phyloP scores from a whole-genome alignment of 2,888 invertebrate species.

The Drosophila diplacantha region DNA sequence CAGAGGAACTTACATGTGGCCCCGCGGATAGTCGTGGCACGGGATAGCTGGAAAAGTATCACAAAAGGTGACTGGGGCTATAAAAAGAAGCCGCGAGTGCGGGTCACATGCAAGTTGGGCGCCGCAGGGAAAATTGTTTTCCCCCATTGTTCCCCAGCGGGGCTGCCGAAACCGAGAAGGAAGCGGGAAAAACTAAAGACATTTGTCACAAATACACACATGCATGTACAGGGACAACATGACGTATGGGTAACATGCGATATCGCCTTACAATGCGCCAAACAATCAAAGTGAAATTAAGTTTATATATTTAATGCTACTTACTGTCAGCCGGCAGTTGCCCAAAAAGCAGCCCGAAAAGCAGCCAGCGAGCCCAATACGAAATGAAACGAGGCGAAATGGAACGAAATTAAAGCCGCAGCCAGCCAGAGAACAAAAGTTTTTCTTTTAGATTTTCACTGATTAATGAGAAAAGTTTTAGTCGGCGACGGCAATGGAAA shows the following conservation, averaged over 20 bases:
- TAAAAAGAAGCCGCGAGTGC: slow-evolving; percentile 43
- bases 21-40: slow-evolving; percentile 20
- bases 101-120: slow-evolving; percentile 53
- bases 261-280: slow-evolving; percentile 73
- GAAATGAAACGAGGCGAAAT: slow-evolving; percentile 36
- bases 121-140: slow-evolving; percentile 50
- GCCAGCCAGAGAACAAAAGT: slow-evolving; percentile 60
- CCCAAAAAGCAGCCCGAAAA: slow-evolving; percentile 14
- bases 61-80: slow-evolving; percentile 41
- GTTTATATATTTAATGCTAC: slow-evolving; percentile 71
- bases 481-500: slow-evolving; percentile 53
- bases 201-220: slow-evolving; percentile 61
- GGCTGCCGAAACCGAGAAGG: slow-evolving; percentile 38
- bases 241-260: slow-evolving; percentile 73
- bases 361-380: slow-evolving; percentile 49
- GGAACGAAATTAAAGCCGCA: slow-evolving; percentile 62
- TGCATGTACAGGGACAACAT: slow-evolving; percentile 45
- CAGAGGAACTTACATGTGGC: slow-evolving; percentile 50
- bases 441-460: slow-evolving; percentile 73
- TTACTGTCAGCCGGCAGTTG: slow-evolving; percentile 36
- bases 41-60: slow-evolving; percentile 27
- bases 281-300: slow-evolving; percentile 72
- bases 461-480: slow-evolving; percentile 74
- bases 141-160: slow-evolving; percentile 26
- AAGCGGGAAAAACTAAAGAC: slow-evolving; percentile 54